Evolutionary conservation across 2,888 invertebrate genomes (phyloP).

Genomic region (Rutpela maculata): DNA sequence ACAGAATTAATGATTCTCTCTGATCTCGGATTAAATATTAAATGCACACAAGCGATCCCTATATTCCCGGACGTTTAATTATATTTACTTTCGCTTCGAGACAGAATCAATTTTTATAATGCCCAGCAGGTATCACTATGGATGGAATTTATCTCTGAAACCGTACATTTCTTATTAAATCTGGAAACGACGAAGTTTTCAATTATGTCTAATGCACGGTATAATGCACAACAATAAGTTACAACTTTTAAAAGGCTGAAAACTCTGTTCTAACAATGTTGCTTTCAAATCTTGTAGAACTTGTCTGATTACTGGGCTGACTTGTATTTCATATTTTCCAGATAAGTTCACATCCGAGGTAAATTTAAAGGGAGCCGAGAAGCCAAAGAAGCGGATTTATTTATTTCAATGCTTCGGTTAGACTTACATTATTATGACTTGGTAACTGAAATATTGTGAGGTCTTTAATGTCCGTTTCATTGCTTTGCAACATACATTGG

Average conservation of each 20-base stretch:
- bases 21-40: slow-evolving; percentile 15
- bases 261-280: not conserved
- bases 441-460: not conserved
- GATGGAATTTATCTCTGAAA: slow-evolving; percentile 5
- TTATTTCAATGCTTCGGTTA: not conserved
- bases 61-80: not conserved
- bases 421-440: not conserved
- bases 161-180: slow-evolving; percentile 13
- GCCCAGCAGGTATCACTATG: slow-evolving; percentile 9
- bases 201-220: slow-evolving; percentile 29
- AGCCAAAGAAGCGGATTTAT: not conserved
- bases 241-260: slow-evolving; percentile 2
- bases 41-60: slow-evolving; percentile 11
- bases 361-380: not conserved
- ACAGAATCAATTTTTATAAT: slow-evolving; percentile 18
- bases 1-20: slow-evolving; percentile 14
- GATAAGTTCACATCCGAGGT: slow-evolving; percentile 1
- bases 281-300: slow-evolving; percentile 14
- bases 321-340: slow-evolving; percentile 12
- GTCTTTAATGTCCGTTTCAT: not conserved
- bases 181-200: slow-evolving; percentile 22
- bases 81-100: slow-evolving; percentile 16
- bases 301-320: not conserved
- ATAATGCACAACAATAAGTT: slow-evolving; percentile 29
- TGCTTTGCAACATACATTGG: not conserved